Evolutionary conservation across 2,888 invertebrate species (phyloP), one percentile per base, ranked within the genome.

Genomic region (Drosophila histrio): DNA sequence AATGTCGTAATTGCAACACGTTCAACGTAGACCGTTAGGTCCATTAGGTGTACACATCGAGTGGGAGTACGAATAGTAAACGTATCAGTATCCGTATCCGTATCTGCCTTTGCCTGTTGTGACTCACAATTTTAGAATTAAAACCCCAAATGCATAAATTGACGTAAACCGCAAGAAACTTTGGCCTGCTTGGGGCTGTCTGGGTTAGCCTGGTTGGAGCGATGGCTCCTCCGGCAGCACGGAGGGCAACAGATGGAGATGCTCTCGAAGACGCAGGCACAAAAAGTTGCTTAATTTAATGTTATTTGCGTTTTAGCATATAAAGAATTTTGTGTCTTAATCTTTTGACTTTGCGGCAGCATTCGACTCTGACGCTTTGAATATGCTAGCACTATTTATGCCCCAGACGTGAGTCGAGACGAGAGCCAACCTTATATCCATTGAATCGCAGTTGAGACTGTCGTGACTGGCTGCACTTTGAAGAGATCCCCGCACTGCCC

Each of bases 311-410:
- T 90, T 90, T 91, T 87, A 90, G 90, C 90, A 90, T 90, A 91
- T 91, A 91, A 91, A 91, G 90, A 91, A 91, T 90, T 89, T 91
- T 89, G 91, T 89, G 91, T 91, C 91, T 91, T 91, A 91, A 91
- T 91, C 91, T 90, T 89, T 87, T 83, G 88, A 89, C 83, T 86
- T 77, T 41, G 39, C 70, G 32, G 39, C 43, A 54, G 56, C 71
- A 43, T 52, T 36, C 57, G 49, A 46, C 72, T 43, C 46, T 50
- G 79, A 85, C 76, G 83, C 77, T 88, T 78, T 83, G 82, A 86
- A 79, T 79, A 80, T 85, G 85, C 79, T 79, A 87, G 75, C 72
- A 77, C 82, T 89, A 89, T 90, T 89, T 89, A 89, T 89, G 90
- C 73, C 61, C 67, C 72, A 76, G 79, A 84, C 90, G 86, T 87